phyloP scores from a whole-genome alignment of 92 coral and sea anemone species.

The Porites divaricata region DNA sequence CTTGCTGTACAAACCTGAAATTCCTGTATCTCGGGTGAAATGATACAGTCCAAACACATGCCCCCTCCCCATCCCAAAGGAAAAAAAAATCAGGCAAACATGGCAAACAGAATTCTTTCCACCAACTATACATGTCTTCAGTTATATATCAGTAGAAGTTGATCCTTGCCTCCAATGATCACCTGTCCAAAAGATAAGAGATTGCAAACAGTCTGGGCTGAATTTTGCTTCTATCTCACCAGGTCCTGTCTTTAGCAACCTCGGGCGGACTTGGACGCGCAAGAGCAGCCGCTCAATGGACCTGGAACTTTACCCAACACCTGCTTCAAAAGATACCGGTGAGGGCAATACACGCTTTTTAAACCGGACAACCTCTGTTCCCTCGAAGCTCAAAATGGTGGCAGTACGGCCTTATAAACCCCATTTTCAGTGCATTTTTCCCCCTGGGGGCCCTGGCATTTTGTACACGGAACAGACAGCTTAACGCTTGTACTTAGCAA shows the following conservation, averaged over 20 bases:
- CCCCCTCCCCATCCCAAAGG: too few relatives aligned
- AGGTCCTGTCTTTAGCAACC: constrained; percentile 15
- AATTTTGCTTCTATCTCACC: not conserved
- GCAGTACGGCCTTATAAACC: not conserved
- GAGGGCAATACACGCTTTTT: not conserved
- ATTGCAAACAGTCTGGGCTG: not conserved
- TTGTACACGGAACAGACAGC: not conserved
- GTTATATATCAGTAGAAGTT: too few relatives aligned
- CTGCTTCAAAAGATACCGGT: constrained; percentile 28
- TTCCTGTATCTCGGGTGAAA: too few relatives aligned
- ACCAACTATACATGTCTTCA: too few relatives aligned
- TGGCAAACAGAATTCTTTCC: too few relatives aligned
- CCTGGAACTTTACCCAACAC: constrained; percentile 18
- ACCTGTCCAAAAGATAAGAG: not conserved
- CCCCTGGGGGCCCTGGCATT: not conserved
- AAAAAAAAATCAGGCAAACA: too few relatives aligned
- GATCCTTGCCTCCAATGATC: too few relatives aligned
- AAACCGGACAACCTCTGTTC: not conserved
- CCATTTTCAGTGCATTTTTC: too few relatives aligned
- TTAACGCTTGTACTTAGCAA: too few relatives aligned
- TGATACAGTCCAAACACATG: too few relatives aligned
- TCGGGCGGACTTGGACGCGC: constrained; percentile 28
- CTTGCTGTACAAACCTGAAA: too few relatives aligned
- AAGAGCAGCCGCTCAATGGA: constrained; percentile 17
- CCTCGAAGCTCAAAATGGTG: not conserved